Evolutionary conservation across 35 echinoderm and acorn worm species (phyloP).

Genomic region (Apostichopus parvimensis): DNA sequence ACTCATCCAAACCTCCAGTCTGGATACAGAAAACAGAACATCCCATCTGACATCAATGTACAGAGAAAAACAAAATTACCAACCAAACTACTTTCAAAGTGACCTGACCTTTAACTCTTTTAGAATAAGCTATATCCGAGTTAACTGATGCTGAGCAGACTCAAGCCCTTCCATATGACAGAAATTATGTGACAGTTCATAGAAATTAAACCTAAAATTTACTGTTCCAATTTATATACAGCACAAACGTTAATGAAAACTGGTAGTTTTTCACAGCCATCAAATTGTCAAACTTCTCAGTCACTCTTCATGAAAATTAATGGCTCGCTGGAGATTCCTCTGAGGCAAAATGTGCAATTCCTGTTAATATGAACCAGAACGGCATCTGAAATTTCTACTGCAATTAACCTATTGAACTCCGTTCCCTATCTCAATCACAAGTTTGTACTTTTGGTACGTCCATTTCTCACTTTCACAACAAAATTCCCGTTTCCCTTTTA

Average conservation of each 20-base stretch:
- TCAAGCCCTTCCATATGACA: neutral
- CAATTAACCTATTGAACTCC: too few species aligned
- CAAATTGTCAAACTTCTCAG: neutral
- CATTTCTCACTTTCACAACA: too few species aligned
- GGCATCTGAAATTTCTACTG: too few species aligned
- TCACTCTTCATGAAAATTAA: neutral
- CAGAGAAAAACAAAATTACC: neutral
- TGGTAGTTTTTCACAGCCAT: neutral
- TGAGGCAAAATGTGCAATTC: too few species aligned
- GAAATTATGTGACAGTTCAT: constrained; percentile 28
- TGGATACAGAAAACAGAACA: too few species aligned
- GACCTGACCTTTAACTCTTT: neutral
- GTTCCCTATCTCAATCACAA: too few species aligned
- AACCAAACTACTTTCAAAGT: neutral
- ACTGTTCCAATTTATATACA: constrained; percentile 1
- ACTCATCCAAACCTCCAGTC: neutral
- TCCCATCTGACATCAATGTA: too few species aligned
- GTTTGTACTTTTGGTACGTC: too few species aligned
- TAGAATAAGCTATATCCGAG: neutral
- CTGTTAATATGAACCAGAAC: neutral
- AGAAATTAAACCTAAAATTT: constrained; percentile 5
- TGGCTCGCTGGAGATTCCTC: too few species aligned
- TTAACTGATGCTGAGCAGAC: neutral
- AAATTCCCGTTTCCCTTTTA: too few species aligned
- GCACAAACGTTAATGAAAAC: constrained; percentile 4